Base-by-base conservation (phyloP, 2,113 vertebrate genomes). In the Sebastes schlegelii region DNA sequence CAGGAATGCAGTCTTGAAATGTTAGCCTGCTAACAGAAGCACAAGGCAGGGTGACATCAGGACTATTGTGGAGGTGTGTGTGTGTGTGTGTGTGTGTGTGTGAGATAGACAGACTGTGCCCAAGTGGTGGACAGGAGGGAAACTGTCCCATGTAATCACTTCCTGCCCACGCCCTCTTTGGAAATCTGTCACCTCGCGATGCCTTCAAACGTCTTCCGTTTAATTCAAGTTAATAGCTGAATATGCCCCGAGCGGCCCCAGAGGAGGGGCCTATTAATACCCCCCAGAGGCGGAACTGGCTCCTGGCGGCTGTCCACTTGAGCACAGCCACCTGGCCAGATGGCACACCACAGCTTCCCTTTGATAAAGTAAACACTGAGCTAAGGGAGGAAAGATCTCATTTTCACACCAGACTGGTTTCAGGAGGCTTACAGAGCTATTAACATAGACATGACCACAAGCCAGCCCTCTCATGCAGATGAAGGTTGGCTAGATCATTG, bases 1-100 rank as follows among this genome's bases (percentile, higher is more conserved):
- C 75, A 80, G 79, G 87, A 88, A 94, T 80, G 80, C 43, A 21
- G 76, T 72, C 70, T 72, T 86, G 92, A 94, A 93, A 94, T 79
- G 77, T 84, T 89, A 93, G 72, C 84, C 78, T 61, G 58, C 85
- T 66, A 72, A 87, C 62, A 79, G 88, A 92, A 91, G 92, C 87
- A 40, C 9, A 45, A 51, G 26, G 75, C 55, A 57, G 83, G 81
- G 81, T 88, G 88, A 88, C 87, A 86, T 75, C 68, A 21, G 71
- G 45, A 51, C 23, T 23, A 74, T 42, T 82, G 67, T 87, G 58
- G 55, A 74, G 34, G 64, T 62, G 83, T 74, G 68, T 67, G 70
- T 67, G 60, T 66, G 74, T 51, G 74, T 63, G 57, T 40, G 68
- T 70, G 66, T 54, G 54, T 21, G 19, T 54, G 23, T 17, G 67